Evolutionary conservation across 2,797 vertebrate genomes (phyloP), one percentile per base, ranked within the genome.

Genomic region (Urosaurus nigricauda): DNA sequence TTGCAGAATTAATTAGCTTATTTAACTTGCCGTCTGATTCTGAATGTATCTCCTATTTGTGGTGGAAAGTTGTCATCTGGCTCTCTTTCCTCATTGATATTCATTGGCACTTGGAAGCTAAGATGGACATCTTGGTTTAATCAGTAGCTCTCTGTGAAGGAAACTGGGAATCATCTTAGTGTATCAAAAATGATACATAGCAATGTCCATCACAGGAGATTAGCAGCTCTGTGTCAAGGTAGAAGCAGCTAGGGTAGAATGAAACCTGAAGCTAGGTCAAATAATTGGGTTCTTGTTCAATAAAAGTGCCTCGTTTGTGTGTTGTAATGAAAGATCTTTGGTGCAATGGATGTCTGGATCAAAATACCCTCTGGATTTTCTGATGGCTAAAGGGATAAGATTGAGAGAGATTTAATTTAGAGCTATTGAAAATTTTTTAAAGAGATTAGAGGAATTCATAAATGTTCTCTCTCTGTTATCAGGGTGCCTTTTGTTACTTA

Each of bases 211-310:
- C 98, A 98, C 97, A 97, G 97, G 97, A 98, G 98, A 98, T 98
- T 98, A 99, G 97, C 91, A 95, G 96, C 96, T 96, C 94, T 95
- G 95, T 98, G 97, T 98, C 94, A 96, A 97, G 96, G 96, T 97
- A 96, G 97, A 97, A 74, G 95, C 97, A 95, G 90, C 95, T 63
- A 94, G 96, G 94, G 94, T 95, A 96, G 96, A 97, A 96, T 96
- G 95, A 96, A 98, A 98, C 97, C 96, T 97, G 97, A 97, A 97
- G 97, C 96, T 94, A 92, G 97, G 97, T 98, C 98, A 98, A 98
- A 98, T 98, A 98, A 98, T 98, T 99, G 98, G 97, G 98, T 98
- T 98, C 98, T 98, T 98, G 98, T 98, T 98, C 97, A 97, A 98
- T 98, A 98, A 98, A 97, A 96, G 96, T 95, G 93, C 96, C 96